These are phyloP conservation scores for Hypena proboscidalis DNA, from an alignment of 2,888 invertebrate species.

Conservation along the genomic window DNA sequence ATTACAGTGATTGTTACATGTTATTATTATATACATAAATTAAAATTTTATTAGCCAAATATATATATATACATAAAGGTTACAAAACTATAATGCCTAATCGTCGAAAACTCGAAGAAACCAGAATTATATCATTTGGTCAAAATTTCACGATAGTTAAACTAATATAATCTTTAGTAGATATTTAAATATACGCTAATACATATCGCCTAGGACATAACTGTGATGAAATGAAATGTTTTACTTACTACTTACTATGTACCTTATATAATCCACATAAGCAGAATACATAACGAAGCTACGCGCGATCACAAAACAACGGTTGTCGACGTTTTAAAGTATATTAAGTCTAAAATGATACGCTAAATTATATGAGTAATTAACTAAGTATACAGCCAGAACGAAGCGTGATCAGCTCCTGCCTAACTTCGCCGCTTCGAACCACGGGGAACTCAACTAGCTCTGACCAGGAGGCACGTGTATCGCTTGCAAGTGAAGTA, in stretches of 20 bases:
- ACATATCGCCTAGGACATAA: constrained; percentile 42
- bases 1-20: constrained; percentile 66
- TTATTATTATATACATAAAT: constrained; percentile 57
- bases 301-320: constrained; percentile 29
- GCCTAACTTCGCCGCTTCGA: constrained; percentile 18
- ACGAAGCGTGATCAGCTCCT: constrained; percentile 34
- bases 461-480: constrained; percentile 13
- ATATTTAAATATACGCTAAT: constrained; percentile 37
- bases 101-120: constrained; percentile 33
- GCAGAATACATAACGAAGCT: constrained; percentile 27
- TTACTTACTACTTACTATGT: constrained; percentile 17
- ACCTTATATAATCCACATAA: constrained; percentile 31
- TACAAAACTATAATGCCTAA: constrained; percentile 47
- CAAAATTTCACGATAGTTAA: constrained; percentile 34
- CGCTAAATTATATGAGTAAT: constrained; percentile 29
- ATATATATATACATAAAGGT: constrained; percentile 48
- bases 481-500: not conserved
- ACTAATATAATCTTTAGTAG: constrained; percentile 31
- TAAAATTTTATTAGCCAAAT: constrained; percentile 37
- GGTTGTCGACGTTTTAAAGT: constrained; percentile 14
- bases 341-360: constrained; percentile 29
- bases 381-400: constrained; percentile 37
- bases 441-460: constrained; percentile 13
- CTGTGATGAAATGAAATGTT: constrained; percentile 23
- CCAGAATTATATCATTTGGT: constrained; percentile 33